Conservation (phyloP, 2,113 vertebrate species). For the Neomonachus schauinslandi region DNA sequence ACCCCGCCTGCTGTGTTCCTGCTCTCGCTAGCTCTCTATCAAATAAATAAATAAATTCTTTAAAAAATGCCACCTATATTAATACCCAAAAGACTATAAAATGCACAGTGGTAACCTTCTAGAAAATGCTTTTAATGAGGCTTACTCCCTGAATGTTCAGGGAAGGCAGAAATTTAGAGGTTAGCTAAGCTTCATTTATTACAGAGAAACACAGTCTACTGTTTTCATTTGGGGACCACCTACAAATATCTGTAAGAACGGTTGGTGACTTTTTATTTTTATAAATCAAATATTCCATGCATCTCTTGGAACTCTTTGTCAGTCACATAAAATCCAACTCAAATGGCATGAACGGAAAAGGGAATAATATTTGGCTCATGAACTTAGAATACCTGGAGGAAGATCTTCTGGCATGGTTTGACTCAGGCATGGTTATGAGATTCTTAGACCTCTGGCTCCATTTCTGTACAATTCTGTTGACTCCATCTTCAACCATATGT, state of each 20-base stretch:
- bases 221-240: not conserved
- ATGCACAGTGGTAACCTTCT: no score
- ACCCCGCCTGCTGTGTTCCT: no score
- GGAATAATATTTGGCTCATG: not conserved
- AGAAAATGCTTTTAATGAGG: not conserved
- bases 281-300: not conserved
- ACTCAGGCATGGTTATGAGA: not conserved
- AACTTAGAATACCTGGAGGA: not conserved
- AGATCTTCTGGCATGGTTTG: not conserved
- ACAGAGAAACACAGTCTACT: not conserved
- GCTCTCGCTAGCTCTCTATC: no score
- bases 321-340: not conserved
- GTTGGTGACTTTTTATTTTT: not conserved
- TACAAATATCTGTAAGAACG: not conserved
- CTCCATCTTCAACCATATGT: not conserved
- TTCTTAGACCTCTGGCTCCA: not conserved
- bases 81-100: not conserved
- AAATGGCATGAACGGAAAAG: not conserved
- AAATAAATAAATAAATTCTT: no score
- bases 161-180: not conserved
- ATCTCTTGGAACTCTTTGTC: not conserved
- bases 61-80: not conserved
- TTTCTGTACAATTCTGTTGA: not conserved
- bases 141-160: not conserved
- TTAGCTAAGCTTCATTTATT: not conserved